Evolutionary conservation across 1,140 invertebrate species (phyloP).

Genomic region (Cheumatopsyche charites): DNA sequence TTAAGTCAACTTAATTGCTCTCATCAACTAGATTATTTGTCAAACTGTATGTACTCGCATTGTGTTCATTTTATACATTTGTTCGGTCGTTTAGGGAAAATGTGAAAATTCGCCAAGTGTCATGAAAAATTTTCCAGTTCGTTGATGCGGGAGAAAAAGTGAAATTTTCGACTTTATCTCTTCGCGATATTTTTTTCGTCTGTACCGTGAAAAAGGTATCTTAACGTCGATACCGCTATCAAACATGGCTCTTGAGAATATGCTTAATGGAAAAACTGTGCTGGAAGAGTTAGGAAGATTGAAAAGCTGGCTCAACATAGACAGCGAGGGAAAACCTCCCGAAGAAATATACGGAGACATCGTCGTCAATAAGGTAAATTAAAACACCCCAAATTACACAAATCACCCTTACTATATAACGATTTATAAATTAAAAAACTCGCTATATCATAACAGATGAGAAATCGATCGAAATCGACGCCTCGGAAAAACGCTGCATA

Average conservation of each 20-base stretch:
- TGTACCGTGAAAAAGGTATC: neutral
- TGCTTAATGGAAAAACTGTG: constrained; percentile 42
- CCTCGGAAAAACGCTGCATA: too few relatives aligned
- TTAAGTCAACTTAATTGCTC: too few relatives aligned
- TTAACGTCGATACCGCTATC: constrained; percentile 4
- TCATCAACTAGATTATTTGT: too few relatives aligned
- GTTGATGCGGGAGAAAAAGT: neutral
- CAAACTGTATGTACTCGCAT: neutral
- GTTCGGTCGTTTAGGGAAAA: neutral
- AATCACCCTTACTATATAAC: too few relatives aligned
- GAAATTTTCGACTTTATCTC: neutral
- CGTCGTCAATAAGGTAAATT: constrained; percentile 40
- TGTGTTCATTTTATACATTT: neutral
- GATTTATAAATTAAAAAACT: too few relatives aligned
- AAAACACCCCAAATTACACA: too few relatives aligned
- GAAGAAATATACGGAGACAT: constrained; percentile 38
- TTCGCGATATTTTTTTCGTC: neutral
- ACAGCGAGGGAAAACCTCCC: constrained; percentile 38
- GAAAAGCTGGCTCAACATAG: constrained; percentile 45
- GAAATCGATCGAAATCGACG: too few relatives aligned
- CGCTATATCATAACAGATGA: too few relatives aligned
- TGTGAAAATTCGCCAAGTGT: neutral
- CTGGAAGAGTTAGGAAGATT: constrained; percentile 45
- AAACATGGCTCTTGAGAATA: constrained; percentile 42
- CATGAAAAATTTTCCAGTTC: neutral